phyloP scores from a whole-genome alignment of 2,113 vertebrate species.

The Sprattus sprattus region DNA sequence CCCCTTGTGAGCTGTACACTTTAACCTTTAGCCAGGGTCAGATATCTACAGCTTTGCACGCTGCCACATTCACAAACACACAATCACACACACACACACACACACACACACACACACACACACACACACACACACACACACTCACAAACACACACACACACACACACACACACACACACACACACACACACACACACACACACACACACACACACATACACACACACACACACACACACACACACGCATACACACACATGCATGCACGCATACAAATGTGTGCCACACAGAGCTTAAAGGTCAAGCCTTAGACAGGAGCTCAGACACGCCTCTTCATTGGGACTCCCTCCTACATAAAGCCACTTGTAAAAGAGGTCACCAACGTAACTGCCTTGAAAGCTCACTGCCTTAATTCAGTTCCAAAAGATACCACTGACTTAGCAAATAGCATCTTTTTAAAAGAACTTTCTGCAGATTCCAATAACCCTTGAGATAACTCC shows the following conservation, averaged over 20 bases:
- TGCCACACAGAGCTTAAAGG: conserved; percentile 21
- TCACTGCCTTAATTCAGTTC: not conserved
- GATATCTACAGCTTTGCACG: not conserved
- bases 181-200: not conserved
- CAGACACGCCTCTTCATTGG: not conserved
- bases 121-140: not conserved
- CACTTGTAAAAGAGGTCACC: not conserved
- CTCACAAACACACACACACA: not conserved
- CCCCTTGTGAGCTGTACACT: conserved; percentile 6
- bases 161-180: conserved; percentile 21
- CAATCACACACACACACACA: conserved; percentile 9
- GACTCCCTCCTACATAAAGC: not conserved
- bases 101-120: not conserved
- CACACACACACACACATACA: not conserved
- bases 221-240: conserved; percentile 20
- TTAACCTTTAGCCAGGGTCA: not conserved
- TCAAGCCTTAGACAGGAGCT: not conserved
- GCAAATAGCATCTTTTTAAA: not conserved
- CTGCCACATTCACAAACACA: not conserved
- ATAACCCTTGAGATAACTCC: not conserved
- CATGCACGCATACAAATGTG: not conserved
- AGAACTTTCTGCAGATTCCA: not conserved
- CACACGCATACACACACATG: not conserved
- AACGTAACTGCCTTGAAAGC: not conserved
- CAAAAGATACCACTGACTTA: not conserved